Conservation (phyloP, 1,140 invertebrate genomes). For the Heliconius eleuchia region DNA sequence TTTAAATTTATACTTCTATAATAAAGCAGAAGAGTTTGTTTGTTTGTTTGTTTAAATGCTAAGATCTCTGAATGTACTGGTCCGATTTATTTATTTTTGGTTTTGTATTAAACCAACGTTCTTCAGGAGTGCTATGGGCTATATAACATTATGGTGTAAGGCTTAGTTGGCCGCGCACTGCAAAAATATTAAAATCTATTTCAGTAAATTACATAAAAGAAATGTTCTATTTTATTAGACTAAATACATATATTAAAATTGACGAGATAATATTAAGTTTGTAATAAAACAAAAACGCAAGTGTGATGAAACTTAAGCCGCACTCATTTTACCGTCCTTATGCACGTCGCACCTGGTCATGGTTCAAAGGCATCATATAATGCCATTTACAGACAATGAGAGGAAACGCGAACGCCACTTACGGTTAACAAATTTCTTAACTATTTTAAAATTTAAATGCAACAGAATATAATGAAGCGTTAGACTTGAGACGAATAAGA, state of each 20-base stretch:
- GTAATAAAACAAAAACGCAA: constrained; percentile 13
- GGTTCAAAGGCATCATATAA: constrained; percentile 34
- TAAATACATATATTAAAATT: too few species aligned
- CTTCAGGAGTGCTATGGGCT: too few species aligned
- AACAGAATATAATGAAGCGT: neutral
- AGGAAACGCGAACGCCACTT: constrained; percentile 18
- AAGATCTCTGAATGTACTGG: too few species aligned
- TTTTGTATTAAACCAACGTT: too few species aligned
- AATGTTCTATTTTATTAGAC: too few species aligned
- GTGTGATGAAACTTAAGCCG: constrained; percentile 24
- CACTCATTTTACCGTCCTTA: constrained; percentile 27
- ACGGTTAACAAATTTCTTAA: constrained; percentile 3
- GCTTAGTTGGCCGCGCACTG: too few species aligned
- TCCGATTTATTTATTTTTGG: too few species aligned
- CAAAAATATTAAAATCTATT: too few species aligned
- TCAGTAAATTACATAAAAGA: too few species aligned
- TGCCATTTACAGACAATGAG: constrained; percentile 32
- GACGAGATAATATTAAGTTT: neutral
- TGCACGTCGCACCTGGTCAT: constrained; percentile 26
- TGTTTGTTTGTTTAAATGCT: too few species aligned
- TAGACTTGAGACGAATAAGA: neutral
- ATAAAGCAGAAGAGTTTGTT: too few species aligned
- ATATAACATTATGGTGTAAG: too few species aligned
- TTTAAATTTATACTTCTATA: neutral
- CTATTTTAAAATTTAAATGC: neutral